A percentile compares a stretch with the other conserved stretches of the same genome.
These are phyloP conservation scores for Zoanthus sansibaricus DNA, from an alignment of 92 coral and sea anemone species.

Conservation along the genomic window DNA sequence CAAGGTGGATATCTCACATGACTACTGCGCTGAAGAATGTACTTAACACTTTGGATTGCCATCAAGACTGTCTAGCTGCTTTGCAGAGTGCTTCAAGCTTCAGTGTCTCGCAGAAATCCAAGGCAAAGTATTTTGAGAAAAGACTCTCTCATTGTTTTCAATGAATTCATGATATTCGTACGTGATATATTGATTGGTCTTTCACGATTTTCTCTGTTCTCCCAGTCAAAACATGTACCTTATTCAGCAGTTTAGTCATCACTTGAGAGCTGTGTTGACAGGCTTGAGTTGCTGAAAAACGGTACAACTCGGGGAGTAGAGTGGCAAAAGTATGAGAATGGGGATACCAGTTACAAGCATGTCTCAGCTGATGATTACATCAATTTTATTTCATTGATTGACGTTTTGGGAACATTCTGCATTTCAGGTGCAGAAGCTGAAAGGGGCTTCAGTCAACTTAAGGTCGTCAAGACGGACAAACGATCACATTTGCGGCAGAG, in stretches of 20 bases:
- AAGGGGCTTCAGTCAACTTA: conserved; percentile 52
- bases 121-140: conserved; percentile 44
- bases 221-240: conserved; percentile 55
- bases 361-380: conserved; percentile 50
- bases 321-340: conserved; percentile 55
- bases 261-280: conserved; percentile 40
- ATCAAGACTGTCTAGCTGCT: conserved; percentile 55
- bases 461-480: conserved; percentile 51
- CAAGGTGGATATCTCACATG: conserved; percentile 52
- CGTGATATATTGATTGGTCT: conserved; percentile 53
- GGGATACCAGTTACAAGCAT: conserved; percentile 48
- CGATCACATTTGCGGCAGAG: conserved; percentile 42
- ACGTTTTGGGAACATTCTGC: conserved; percentile 59
- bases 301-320: conserved; percentile 43
- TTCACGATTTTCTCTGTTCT: conserved; percentile 47
- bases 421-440: conserved; percentile 66
- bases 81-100: conserved; percentile 44
- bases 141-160: conserved; percentile 44
- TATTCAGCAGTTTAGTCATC: conserved; percentile 44
- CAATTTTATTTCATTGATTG: conserved; percentile 59
- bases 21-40: conserved; percentile 48
- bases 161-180: conserved; percentile 42
- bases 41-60: conserved; percentile 53
- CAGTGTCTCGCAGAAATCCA: conserved; percentile 34
- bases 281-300: conserved; percentile 55